Evolutionary conservation across 2,113 vertebrate genomes (phyloP).

Genomic region (Pseudorectes ferrugineus): DNA sequence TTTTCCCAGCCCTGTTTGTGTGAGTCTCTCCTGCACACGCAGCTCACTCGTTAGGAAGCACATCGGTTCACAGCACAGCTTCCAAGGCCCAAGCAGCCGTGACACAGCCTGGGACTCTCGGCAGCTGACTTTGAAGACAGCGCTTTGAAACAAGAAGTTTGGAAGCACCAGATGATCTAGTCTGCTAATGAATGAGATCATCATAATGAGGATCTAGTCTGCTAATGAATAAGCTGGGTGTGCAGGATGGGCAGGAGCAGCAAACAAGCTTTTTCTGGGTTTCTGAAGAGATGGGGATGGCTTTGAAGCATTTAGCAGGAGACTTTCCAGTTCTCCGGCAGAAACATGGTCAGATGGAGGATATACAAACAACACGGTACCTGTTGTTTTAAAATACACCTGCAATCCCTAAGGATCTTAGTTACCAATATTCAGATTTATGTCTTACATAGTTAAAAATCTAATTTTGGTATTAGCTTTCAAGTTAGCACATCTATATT

Average conservation of each 20-base stretch:
- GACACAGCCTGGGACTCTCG: background rate
- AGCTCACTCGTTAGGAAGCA: background rate
- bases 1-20: background rate
- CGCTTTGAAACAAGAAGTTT: background rate
- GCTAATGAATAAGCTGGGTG: background rate
- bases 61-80: background rate
- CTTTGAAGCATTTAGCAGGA: background rate
- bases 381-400: background rate
- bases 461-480: background rate
- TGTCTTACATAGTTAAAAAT: background rate
- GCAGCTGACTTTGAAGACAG: background rate
- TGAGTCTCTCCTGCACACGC: background rate
- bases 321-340: background rate
- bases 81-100: background rate
- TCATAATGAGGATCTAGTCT: slow-evolving; percentile 5
- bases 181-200: slow-evolving; percentile 31
- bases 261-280: background rate
- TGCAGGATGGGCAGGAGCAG: background rate
- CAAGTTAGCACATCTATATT: background rate
- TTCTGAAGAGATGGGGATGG: background rate
- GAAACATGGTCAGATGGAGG: background rate
- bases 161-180: slow-evolving; percentile 22
- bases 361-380: background rate
- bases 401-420: background rate
- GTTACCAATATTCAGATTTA: background rate